Conservation (phyloP, 1,140 invertebrate genomes). For the Bombus confusus region DNA sequence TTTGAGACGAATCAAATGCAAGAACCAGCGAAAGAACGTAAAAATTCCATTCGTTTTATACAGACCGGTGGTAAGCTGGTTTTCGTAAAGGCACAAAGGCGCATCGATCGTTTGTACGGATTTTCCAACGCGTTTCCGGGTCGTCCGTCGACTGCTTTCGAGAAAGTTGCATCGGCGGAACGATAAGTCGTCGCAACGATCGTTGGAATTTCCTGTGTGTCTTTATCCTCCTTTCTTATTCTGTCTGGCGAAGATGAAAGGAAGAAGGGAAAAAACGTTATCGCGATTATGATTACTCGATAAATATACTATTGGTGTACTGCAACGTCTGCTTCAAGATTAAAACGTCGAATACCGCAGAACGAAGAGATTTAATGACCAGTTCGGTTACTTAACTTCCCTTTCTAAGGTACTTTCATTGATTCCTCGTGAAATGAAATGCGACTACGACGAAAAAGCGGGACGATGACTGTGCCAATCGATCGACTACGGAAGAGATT, state of each 20-base stretch:
- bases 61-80: background rate
- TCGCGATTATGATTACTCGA: background rate
- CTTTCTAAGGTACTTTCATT: background rate
- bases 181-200: background rate
- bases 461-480: background rate
- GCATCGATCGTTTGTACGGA: slow-evolving; percentile 21
- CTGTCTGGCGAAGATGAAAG: no score
- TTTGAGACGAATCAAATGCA: no score
- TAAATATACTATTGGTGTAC: background rate
- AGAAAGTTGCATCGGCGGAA: background rate
- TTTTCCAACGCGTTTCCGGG: slow-evolving; percentile 10
- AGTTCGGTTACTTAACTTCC: slow-evolving; percentile 19
- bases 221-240: background rate
- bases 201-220: background rate
- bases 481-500: slow-evolving; percentile 24
- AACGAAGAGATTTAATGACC: background rate
- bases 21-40: background rate
- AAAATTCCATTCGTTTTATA: slow-evolving; percentile 12
- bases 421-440: background rate
- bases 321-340: background rate
- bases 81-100: background rate
- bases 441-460: background rate
- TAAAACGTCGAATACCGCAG: background rate
- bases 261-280: background rate
- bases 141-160: background rate